A percentile compares a stretch with the other conserved stretches of the same genome.
Evolutionary conservation across 2,113 vertebrate species (phyloP).

Genomic region (Hemicordylus capensis): DNA sequence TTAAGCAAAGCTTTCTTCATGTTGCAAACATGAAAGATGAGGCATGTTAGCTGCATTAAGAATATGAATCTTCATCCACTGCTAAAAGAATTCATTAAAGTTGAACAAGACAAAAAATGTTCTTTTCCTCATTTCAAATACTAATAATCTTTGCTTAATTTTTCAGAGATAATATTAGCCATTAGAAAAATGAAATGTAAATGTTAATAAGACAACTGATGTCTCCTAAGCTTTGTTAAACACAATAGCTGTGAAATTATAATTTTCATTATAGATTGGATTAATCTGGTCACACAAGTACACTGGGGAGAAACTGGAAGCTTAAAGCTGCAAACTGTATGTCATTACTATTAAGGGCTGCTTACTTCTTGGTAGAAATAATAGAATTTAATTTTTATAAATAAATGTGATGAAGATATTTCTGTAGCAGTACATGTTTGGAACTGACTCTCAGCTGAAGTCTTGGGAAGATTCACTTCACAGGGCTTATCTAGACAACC

Average conservation of each 20-base stretch:
- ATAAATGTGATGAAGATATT: slow-evolving; percentile 41
- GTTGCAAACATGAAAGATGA: slow-evolving; percentile 19
- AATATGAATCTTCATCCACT: slow-evolving; percentile 46
- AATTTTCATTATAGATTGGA: slow-evolving; percentile 62
- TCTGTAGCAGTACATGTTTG: slow-evolving; percentile 20
- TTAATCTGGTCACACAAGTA: slow-evolving; percentile 47
- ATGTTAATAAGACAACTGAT: slow-evolving; percentile 74
- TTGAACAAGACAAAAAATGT: slow-evolving; percentile 56
- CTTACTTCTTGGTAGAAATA: slow-evolving; percentile 60
- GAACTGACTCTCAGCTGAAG: slow-evolving; percentile 43
- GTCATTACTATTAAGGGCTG: slow-evolving; percentile 42
- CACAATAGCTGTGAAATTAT: slow-evolving; percentile 67
- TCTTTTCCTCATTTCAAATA: slow-evolving; percentile 62
- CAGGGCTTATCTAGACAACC: neutral
- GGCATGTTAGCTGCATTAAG: slow-evolving; percentile 2
- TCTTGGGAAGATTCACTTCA: neutral
- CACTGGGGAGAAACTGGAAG: slow-evolving; percentile 50
- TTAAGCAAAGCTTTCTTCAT: slow-evolving; percentile 2
- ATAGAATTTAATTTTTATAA: slow-evolving; percentile 17
- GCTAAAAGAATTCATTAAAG: slow-evolving; percentile 66
- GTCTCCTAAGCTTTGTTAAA: slow-evolving; percentile 68
- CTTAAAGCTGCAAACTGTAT: slow-evolving; percentile 58
- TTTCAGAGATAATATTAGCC: slow-evolving; percentile 69
- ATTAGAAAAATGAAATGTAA: slow-evolving; percentile 65
- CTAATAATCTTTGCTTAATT: slow-evolving; percentile 70